Base-by-base conservation (phyloP, 2,797 vertebrate species). In the Mormyrus proboscirostris region DNA sequence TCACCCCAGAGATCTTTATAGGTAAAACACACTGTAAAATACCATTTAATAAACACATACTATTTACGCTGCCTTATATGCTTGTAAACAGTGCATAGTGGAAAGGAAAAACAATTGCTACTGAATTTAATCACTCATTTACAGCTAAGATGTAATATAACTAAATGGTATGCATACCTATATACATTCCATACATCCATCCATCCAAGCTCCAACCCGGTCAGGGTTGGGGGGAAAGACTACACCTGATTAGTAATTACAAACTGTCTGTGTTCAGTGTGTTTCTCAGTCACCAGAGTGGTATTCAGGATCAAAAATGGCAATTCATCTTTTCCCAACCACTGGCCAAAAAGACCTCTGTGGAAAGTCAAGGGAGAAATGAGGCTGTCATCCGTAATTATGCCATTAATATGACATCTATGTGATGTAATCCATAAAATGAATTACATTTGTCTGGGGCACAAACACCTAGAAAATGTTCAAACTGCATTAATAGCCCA, bases 391-490 rank as follows among this genome's bases (percentile, higher is more conserved):
- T 86, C 84, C 25, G 0, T 33, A 86, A 86, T 86, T 86, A 86
- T 47, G 82, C 10, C 82, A 85, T 87, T 53, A 59, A 87, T 87
- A 59, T 57, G 85, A 87, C 53, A 59, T 87, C 53, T 87, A 33
- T 44, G 50, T 44, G 41, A 25, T 44, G 8, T 19, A 57, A 41
- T 19, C 25, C 29, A 33, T 19, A 38, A 87, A 87, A 38, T 57
- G 7, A 57, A 51, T 57, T 57, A 41, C 16, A 87, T 87, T 57
- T n/a, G 33, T 59, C 53, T 7, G 19, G 33, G 38, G 53, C 85
- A 44, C 22, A 59, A 12, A 41, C 16, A 87, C 50, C 85, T 41
- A 38, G 16, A 41, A 59, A 57, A 41, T 87, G 29, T 87, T n/a
- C 33, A 59, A 59, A 57, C 85, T 22, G 8, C 41, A 47, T 82